These are phyloP conservation scores for Axis porcinus DNA, from an alignment of 2,113 vertebrate species.

Conservation along the genomic window DNA sequence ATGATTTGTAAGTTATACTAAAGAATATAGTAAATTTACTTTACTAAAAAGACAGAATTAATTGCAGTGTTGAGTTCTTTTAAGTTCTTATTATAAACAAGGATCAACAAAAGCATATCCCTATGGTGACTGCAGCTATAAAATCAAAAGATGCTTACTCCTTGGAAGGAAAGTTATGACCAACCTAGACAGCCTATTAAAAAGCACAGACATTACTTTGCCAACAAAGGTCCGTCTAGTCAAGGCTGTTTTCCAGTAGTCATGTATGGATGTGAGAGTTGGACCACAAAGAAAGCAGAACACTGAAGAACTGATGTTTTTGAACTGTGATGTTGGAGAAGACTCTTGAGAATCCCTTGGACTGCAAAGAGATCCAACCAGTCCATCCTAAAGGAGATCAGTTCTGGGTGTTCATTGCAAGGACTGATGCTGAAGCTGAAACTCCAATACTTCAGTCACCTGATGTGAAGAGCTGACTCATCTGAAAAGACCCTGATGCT, in stretches of 20 bases:
- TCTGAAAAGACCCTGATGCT: background rate
- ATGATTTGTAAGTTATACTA: background rate
- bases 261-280: background rate
- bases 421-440: background rate
- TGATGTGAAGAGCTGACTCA: background rate
- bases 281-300: background rate
- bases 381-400: background rate
- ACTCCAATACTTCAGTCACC: background rate
- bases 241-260: background rate
- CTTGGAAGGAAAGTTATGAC: background rate
- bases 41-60: slow-evolving; percentile 3
- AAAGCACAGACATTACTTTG: background rate
- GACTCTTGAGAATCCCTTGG: background rate
- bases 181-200: background rate
- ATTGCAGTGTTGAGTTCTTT: background rate
- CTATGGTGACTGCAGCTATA: background rate
- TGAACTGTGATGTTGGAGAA: background rate
- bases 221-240: background rate
- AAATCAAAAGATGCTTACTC: background rate
- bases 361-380: background rate
- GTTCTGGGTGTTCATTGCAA: background rate
- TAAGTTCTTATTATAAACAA: background rate
- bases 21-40: background rate
- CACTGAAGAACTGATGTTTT: background rate
- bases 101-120: background rate